These are phyloP conservation scores for Tangachromis dhanisi DNA, from an alignment of 2,113 vertebrate species.

Conservation along the genomic window DNA sequence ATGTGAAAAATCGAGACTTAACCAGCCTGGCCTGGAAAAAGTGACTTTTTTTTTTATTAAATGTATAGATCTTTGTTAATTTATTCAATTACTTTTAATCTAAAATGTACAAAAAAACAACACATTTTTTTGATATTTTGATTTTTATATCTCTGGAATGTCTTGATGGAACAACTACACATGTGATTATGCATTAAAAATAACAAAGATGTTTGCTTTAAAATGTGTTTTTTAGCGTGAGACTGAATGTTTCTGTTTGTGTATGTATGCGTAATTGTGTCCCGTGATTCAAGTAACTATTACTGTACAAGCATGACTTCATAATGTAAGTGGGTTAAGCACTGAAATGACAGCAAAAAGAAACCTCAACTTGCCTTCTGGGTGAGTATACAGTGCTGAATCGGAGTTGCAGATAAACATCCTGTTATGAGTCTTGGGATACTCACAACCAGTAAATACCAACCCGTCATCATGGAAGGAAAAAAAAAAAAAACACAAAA, in stretches of 20 bases:
- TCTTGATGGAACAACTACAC: not conserved
- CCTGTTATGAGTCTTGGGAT: constrained; percentile 42
- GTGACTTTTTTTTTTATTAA: not conserved
- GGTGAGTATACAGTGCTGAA: not conserved
- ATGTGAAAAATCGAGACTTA: constrained; percentile 22
- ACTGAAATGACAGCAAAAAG: not conserved
- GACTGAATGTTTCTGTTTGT: not conserved
- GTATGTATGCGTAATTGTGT: not conserved
- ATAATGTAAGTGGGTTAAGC: not conserved
- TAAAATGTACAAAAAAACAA: not conserved
- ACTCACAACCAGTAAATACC: not conserved
- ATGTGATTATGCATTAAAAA: constrained; percentile 11
- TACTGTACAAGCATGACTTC: not conserved
- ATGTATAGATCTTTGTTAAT: constrained; percentile 42
- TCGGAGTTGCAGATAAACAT: constrained; percentile 19
- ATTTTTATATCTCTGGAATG: constrained; percentile 17
- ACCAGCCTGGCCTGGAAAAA: not conserved
- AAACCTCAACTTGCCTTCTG: constrained; percentile 2
- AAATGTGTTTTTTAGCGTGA: not conserved
- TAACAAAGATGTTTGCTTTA: not conserved
- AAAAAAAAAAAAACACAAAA: not conserved
- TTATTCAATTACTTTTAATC: constrained; percentile 50
- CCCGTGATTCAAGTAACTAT: not conserved
- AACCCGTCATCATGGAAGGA: not conserved
- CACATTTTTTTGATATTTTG: not conserved